Percentiles rank a stretch among this genome's conserved stretches.
Conservation (phyloP, 1,140 invertebrate species). For the Caenorhabditis brenneri region DNA sequence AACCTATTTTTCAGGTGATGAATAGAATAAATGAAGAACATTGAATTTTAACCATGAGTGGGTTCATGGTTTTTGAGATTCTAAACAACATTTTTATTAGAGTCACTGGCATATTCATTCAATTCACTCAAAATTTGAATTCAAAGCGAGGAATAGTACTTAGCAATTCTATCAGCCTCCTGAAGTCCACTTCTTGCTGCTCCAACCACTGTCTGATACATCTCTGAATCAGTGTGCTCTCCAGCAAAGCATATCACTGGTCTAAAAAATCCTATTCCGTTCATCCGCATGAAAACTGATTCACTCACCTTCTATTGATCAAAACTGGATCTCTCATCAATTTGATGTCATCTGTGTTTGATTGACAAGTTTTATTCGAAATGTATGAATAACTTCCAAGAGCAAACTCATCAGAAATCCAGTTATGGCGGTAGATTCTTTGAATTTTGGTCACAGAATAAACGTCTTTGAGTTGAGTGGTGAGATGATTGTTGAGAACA, state of each 20-base stretch:
- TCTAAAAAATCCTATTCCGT: slow-evolving; percentile 9
- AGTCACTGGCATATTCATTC: too few species aligned
- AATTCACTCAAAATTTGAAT: not conserved
- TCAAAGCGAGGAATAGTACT: not conserved
- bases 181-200: slow-evolving; percentile 46
- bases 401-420: slow-evolving; percentile 30
- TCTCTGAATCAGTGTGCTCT: slow-evolving; percentile 47
- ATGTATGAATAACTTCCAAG: slow-evolving; percentile 46
- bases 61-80: too few species aligned
- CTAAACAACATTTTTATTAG: too few species aligned
- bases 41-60: too few species aligned
- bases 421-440: slow-evolving; percentile 41
- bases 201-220: slow-evolving; percentile 55
- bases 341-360: not conserved
- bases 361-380: not conserved
- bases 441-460: not conserved
- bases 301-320: not conserved
- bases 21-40: too few species aligned
- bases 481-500: not conserved
- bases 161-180: slow-evolving; percentile 48
- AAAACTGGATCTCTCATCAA: slow-evolving; percentile 30
- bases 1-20: too few species aligned
- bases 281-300: not conserved
- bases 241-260: slow-evolving; percentile 52
- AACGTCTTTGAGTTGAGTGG: slow-evolving; percentile 3